A percentile compares a stretch with the other conserved stretches of the same genome.
phyloP scores from a whole-genome alignment of 2,888 invertebrate genomes.

The Schrankia costaestrigalis region DNA sequence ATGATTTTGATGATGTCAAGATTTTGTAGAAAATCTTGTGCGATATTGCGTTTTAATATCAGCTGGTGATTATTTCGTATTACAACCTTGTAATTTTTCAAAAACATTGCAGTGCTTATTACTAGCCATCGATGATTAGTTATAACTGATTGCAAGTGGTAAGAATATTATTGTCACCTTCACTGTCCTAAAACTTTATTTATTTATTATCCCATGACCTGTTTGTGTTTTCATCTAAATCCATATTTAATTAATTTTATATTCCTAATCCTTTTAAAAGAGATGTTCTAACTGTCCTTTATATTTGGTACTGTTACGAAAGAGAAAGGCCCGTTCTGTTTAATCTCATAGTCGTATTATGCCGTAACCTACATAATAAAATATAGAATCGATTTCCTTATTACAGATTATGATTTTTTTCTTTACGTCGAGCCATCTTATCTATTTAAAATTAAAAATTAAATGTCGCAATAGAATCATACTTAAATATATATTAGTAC shows the following conservation, averaged over 20 bases:
- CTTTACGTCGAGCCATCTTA: no score
- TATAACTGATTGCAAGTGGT: conserved; percentile 41
- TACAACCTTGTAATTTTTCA: conserved; percentile 14
- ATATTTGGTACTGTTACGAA: conserved; percentile 27
- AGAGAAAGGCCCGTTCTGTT: conserved; percentile 56
- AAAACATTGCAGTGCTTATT: conserved; percentile 18
- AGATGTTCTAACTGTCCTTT: no score
- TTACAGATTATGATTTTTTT: not conserved
- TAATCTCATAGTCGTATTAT: conserved; percentile 33
- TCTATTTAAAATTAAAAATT: no score
- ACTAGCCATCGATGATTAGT: conserved; percentile 42
- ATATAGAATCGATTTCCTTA: conserved; percentile 18
- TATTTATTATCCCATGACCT: conserved; percentile 37
- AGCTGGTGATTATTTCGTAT: conserved; percentile 16
- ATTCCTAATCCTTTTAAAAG: no score
- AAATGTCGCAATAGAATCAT: no score
- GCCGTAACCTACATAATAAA: conserved; percentile 52
- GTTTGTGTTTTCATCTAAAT: conserved; percentile 23
- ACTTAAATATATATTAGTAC: not conserved
- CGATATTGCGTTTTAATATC: conserved; percentile 31
- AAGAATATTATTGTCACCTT: conserved; percentile 53
- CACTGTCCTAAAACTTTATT: conserved; percentile 46
- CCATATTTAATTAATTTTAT: conserved; percentile 7
- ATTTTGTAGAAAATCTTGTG: conserved; percentile 31
- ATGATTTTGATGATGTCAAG: conserved; percentile 30